Percentiles rank a stretch among this genome's conserved stretches.
Evolutionary conservation across 2,113 vertebrate genomes (phyloP).

Genomic region (Phrynosoma platyrhinos): DNA sequence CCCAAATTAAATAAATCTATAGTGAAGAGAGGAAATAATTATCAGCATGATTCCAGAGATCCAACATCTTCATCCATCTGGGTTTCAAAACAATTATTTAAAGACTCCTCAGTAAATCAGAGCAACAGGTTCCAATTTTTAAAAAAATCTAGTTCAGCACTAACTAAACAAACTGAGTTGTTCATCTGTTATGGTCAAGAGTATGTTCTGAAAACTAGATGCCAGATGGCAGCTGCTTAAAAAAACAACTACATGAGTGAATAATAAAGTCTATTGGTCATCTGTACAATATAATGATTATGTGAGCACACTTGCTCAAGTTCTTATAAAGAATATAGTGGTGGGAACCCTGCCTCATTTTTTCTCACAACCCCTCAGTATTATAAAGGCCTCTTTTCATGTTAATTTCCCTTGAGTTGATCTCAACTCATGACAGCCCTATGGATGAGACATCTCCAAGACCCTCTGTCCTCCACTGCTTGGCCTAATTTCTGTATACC

Average conservation of each 20-base stretch:
- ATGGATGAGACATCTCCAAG: no score
- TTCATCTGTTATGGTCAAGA: neutral
- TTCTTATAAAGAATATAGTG: neutral
- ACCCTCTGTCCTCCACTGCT: no score
- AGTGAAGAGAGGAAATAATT: neutral
- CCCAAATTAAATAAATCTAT: constrained; percentile 2
- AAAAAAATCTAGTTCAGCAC: neutral
- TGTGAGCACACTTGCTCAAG: neutral
- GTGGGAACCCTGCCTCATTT: neutral
- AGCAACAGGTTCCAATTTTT: neutral
- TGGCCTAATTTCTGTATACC: no score
- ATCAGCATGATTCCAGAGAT: neutral
- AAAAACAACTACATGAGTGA: neutral
- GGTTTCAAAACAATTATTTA: constrained; percentile 1
- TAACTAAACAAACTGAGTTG: neutral
- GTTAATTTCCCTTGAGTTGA: no score
- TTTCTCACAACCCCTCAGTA: neutral
- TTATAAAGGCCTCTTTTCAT: neutral
- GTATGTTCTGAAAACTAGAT: neutral
- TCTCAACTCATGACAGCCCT: no score
- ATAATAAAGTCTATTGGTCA: neutral
- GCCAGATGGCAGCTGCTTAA: no score
- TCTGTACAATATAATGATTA: neutral
- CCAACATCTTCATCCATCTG: neutral
- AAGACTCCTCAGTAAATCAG: neutral